Evolutionary conservation across 2,797 vertebrate species (phyloP).

Genomic region (Lacerta viridis): DNA sequence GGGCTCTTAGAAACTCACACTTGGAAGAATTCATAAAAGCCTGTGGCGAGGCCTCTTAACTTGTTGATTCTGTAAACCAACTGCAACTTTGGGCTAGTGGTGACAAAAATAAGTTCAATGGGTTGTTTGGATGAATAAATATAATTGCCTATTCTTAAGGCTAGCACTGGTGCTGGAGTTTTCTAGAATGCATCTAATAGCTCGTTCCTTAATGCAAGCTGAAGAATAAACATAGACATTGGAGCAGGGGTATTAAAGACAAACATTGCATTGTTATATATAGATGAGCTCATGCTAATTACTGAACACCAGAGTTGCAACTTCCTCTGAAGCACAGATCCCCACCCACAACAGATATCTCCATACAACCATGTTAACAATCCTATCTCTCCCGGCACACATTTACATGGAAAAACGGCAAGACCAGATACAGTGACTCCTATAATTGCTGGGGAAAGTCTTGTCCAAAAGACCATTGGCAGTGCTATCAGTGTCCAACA

Average conservation of each 20-base stretch:
- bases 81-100: neutral
- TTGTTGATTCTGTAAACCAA: neutral
- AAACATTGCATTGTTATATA: neutral
- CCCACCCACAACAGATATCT: neutral
- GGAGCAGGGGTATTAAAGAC: neutral
- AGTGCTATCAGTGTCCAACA: neutral
- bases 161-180: neutral
- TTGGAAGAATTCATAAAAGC: neutral
- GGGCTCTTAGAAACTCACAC: neutral
- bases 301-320: neutral
- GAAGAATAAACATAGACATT: neutral
- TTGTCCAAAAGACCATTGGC: neutral
- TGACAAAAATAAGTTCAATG: slow-evolving; percentile 2
- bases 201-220: neutral
- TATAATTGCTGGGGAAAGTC: neutral
- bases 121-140: neutral
- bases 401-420: neutral
- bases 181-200: neutral
- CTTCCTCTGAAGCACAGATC: neutral
- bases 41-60: slow-evolving; percentile 20
- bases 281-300: neutral
- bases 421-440: neutral
- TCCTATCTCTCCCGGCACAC: neutral
- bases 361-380: neutral
- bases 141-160: neutral